Evolutionary conservation across 2,113 vertebrate genomes (phyloP).

Genomic region (Eudyptes chrysolophus): DNA sequence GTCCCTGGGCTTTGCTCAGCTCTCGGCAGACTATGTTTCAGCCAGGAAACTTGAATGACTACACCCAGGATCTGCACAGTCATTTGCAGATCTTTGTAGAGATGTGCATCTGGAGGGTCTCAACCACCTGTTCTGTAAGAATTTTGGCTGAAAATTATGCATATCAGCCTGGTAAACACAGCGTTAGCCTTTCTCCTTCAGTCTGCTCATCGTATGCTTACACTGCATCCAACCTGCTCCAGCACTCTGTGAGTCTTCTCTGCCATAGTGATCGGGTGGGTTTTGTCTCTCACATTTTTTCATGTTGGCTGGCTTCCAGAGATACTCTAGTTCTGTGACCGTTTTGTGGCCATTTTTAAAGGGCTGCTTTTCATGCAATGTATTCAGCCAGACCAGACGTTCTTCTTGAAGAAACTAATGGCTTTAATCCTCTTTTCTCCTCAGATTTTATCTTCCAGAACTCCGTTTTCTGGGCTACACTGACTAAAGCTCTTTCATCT

Average conservation of each 20-base stretch:
- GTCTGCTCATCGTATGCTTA: background rate
- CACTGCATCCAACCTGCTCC: background rate
- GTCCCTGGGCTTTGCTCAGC: background rate
- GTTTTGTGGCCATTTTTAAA: background rate
- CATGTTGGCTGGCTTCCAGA: background rate
- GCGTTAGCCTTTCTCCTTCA: background rate
- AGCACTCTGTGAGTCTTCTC: background rate
- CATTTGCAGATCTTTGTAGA: background rate
- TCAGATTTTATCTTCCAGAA: constrained; percentile 5
- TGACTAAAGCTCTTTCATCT: constrained; percentile 19
- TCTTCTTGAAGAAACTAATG: constrained; percentile 27
- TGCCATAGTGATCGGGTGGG: rapidly evolving
- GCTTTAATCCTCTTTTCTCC: constrained; percentile 19
- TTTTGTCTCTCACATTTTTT: background rate
- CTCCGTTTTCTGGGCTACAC: background rate
- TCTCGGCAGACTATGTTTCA: background rate
- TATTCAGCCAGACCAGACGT: constrained; percentile 7
- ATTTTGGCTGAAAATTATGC: background rate
- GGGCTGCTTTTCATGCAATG: background rate
- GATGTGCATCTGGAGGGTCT: background rate
- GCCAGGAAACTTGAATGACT: background rate
- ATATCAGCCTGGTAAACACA: background rate
- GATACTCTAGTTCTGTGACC: background rate
- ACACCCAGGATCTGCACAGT: background rate
- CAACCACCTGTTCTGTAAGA: background rate